Base-by-base conservation (phyloP, 2,888 invertebrate genomes). In the Spicauda simplicius region DNA sequence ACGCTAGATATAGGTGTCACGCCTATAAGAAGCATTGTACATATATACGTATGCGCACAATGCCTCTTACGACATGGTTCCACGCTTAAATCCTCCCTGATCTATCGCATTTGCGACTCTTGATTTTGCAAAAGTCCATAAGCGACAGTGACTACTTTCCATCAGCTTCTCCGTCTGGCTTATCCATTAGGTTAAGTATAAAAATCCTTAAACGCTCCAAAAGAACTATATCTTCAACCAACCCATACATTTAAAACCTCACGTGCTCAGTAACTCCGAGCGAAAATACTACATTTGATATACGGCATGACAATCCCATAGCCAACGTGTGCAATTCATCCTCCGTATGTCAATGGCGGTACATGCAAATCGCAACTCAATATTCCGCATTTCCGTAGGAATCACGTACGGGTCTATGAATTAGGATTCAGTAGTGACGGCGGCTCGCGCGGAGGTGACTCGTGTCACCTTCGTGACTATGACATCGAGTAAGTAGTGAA, bases 381-480 rank as follows among this genome's bases (percentile, higher is more conserved):
- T 59, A 59, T 30, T 48, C 48, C 48, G 16, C 48, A 48, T 48
- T 48, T 48, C 48, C 48, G 16, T 48, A 48, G 48, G 14, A 41
- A 41, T 11, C 20, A 20, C 48, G 48, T n/a, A 25, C 41, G 16
- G 58, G 14, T 59, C 14, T 60, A 59, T 48, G 59, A 50, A n/a
- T 59, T 59, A 48, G 16, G 48, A 59, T 50, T 16, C 59, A 59
- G 59, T n/a, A 30, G 18, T 59, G 59, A 48, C 59, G 48, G 45
- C 54, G 37, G 64, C 70, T 75, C 76, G 76, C 76, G 70, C 72
- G 73, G 78, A 76, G 82, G 80, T 79, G 78, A 79, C 80, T 77
- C 76, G 78, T 80, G 80, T 79, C 84, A 82, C 76, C 76, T 73
- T 78, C 75, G 79, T 78, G 78, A 76, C 78, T 77, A 5, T 5